Evolutionary conservation across 2,888 invertebrate species (phyloP).

Genomic region (Drosophila prostipennis): DNA sequence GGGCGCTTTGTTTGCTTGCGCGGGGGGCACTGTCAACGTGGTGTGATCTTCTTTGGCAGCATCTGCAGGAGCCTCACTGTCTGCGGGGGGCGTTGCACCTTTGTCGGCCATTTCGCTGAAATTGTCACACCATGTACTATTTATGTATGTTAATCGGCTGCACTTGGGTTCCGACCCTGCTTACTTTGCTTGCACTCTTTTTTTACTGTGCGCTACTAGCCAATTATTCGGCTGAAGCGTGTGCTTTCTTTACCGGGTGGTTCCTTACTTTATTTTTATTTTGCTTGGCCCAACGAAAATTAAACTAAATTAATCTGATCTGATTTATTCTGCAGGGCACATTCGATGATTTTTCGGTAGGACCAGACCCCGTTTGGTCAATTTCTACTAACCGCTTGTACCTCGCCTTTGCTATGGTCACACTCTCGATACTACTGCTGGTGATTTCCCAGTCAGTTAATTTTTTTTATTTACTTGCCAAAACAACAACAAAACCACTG

Average conservation of each 20-base stretch:
- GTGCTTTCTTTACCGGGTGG: background rate
- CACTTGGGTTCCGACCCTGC: background rate
- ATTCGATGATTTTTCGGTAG: slow-evolving; percentile 8
- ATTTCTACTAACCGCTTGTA: background rate
- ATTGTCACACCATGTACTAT: slow-evolving; percentile 41
- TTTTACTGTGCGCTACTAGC: background rate
- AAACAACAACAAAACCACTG: no score
- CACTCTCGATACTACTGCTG: background rate
- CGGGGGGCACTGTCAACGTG: slow-evolving; percentile 26
- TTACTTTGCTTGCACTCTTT: slow-evolving; percentile 7
- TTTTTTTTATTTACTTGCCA: no score
- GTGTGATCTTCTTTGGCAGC: slow-evolving; percentile 28
- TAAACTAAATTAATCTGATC: slow-evolving; percentile 22
- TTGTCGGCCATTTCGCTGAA: slow-evolving; percentile 66
- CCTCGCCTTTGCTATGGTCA: background rate
- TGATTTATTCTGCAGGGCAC: slow-evolving; percentile 13
- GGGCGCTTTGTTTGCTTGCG: slow-evolving; percentile 15
- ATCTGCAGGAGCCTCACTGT: slow-evolving; percentile 17
- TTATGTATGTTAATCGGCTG: slow-evolving; percentile 16
- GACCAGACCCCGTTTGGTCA: background rate
- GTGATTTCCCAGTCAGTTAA: no score
- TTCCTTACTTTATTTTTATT: slow-evolving; percentile 9
- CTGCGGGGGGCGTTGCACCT: slow-evolving; percentile 39
- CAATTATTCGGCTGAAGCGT: background rate
- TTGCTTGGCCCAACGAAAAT: slow-evolving; percentile 16